Conservation (phyloP, 2,888 invertebrate species). For the Bursaphelenchus okinawaensis region DNA sequence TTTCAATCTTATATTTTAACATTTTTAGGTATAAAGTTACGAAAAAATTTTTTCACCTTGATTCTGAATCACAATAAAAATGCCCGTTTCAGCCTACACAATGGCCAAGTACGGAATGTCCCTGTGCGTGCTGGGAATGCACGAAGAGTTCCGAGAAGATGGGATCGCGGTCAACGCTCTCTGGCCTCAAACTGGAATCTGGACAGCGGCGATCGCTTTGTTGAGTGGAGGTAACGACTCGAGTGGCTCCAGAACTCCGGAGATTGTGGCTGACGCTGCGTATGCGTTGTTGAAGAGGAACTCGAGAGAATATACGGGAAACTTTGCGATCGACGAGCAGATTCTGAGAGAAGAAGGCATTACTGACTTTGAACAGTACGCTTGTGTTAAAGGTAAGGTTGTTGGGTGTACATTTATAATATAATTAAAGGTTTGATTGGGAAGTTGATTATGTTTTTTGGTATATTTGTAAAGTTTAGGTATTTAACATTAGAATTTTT, state of each 20-base stretch:
- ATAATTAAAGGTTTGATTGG: not conserved
- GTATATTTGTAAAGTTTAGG: not conserved
- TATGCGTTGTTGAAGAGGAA: conserved; percentile 70
- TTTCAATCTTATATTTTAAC: not conserved
- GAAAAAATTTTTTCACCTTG: not conserved
- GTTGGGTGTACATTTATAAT: not conserved
- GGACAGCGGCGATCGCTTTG: conserved; percentile 73
- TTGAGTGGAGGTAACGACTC: conserved; percentile 60
- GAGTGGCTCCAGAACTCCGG: conserved; percentile 71
- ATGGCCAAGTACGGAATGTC: conserved; percentile 90
- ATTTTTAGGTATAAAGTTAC: not conserved
- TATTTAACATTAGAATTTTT: conserved; percentile 2
- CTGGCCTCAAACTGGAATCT: conserved; percentile 73
- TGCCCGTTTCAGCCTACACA: conserved; percentile 70
- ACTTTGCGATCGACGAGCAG: conserved; percentile 88
- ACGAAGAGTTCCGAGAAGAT: conserved; percentile 77
- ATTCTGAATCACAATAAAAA: not conserved
- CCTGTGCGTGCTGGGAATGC: conserved; percentile 84
- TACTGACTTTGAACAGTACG: conserved; percentile 77
- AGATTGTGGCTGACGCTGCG: conserved; percentile 70
- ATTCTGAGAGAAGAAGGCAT: conserved; percentile 74
- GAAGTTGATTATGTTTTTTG: not conserved
- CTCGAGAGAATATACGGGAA: conserved; percentile 73
- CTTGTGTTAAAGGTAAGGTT: conserved; percentile 70
- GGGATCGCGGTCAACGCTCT: conserved; percentile 88